These are phyloP conservation scores for Xylophagus ater DNA, from an alignment of 2,888 invertebrate genomes.

Conservation along the genomic window DNA sequence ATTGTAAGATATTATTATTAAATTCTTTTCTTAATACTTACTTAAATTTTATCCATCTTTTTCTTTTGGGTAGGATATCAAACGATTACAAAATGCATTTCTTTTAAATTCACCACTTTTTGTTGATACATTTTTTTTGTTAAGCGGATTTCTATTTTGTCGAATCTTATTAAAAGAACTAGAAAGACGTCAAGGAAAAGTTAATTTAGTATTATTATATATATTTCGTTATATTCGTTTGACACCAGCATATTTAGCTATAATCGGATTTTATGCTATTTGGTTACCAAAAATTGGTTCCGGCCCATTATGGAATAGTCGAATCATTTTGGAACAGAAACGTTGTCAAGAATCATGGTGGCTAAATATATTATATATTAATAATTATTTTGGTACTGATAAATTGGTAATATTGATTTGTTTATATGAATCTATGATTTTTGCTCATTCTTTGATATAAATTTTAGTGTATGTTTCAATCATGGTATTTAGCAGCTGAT, in stretches of 20 bases:
- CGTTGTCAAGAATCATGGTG: conserved; percentile 60
- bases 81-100: conserved; percentile 47
- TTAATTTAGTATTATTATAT: conserved; percentile 52
- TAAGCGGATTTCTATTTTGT: conserved; percentile 60
- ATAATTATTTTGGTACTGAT: conserved; percentile 58
- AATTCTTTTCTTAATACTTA: conserved; percentile 2
- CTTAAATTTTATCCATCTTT: conserved; percentile 18
- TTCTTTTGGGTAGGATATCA: conserved; percentile 42
- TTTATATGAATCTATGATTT: background rate
- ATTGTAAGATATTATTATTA: no score
- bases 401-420: conserved; percentile 29
- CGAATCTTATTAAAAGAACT: conserved; percentile 54
- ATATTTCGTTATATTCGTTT: conserved; percentile 58
- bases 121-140: conserved; percentile 60
- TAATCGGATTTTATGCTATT: conserved; percentile 62
- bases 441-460: background rate
- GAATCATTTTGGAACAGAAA: conserved; percentile 44
- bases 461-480: conserved; percentile 44
- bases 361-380: conserved; percentile 61
- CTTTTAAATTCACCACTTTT: conserved; percentile 56
- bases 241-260: conserved; percentile 61
- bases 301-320: conserved; percentile 63
- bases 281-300: conserved; percentile 56
- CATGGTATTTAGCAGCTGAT: conserved; percentile 48
- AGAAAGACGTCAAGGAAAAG: conserved; percentile 50